Percentiles rank a stretch among this genome's conserved stretches.
Conservation (phyloP, 2,888 invertebrate genomes). For the Ctena decussata region DNA sequence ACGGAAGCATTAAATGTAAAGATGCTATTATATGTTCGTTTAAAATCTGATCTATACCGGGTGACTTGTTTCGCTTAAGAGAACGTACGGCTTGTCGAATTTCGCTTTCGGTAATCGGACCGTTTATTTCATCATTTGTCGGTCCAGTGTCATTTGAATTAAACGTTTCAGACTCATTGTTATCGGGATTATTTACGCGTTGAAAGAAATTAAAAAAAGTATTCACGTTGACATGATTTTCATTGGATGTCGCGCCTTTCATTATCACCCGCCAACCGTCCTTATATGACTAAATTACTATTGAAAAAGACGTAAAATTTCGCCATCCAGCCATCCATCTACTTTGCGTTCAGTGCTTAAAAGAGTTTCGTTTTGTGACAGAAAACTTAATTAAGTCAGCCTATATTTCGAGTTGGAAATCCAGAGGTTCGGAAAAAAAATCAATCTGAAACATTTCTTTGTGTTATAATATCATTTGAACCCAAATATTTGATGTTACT, state of each 20-base stretch:
- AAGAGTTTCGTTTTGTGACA: neutral
- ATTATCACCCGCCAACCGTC: neutral
- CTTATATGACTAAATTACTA: neutral
- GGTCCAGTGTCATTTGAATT: neutral
- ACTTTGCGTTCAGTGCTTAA: too few species aligned
- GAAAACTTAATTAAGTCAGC: neutral
- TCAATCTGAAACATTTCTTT: too few species aligned
- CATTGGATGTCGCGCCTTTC: neutral
- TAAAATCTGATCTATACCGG: slow-evolving; percentile 1
- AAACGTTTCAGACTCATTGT: neutral
- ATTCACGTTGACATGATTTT: neutral
- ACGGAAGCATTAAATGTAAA: slow-evolving; percentile 11
- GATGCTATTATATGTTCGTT: slow-evolving; percentile 31
- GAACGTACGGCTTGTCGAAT: neutral
- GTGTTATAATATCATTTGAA: too few species aligned
- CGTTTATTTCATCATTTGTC: slow-evolving; percentile 15
- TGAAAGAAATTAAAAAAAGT: neutral
- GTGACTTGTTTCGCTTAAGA: slow-evolving; percentile 21
- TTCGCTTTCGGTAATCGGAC: slow-evolving; percentile 7
- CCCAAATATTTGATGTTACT: too few species aligned
- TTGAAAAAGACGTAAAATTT: too few species aligned
- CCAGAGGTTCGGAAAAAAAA: too few species aligned
- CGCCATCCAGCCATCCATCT: too few species aligned
- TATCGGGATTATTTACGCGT: neutral
- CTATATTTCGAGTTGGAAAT: too few species aligned